A percentile compares a stretch with the other conserved stretches of the same genome.
Evolutionary conservation across 2,888 invertebrate species (phyloP).

Genomic region (Strigamia maritima): DNA sequence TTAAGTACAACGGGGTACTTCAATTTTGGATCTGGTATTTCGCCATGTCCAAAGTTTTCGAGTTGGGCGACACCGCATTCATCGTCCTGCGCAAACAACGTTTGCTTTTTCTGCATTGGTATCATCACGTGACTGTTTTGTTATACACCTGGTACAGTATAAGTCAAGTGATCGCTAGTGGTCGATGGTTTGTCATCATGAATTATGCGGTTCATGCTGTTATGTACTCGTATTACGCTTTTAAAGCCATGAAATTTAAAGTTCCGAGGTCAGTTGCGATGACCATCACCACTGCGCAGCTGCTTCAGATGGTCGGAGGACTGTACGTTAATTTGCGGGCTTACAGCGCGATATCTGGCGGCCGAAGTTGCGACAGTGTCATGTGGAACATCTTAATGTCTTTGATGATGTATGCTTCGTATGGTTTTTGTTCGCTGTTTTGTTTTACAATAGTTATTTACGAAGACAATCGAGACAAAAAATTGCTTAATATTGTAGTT

Average conservation of each 20-base stretch:
- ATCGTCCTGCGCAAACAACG: slow-evolving; percentile 49
- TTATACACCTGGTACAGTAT: slow-evolving; percentile 48
- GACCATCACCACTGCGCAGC: slow-evolving; percentile 52
- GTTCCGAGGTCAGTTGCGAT: slow-evolving; percentile 50
- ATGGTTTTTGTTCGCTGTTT: no score
- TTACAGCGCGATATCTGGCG: no score
- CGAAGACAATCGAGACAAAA: no score
- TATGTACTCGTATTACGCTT: slow-evolving; percentile 46
- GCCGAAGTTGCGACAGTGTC: no score
- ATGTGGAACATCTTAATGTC: no score
- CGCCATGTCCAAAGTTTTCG: slow-evolving; percentile 55
- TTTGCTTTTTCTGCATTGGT: slow-evolving; percentile 49
- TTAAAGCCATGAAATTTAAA: slow-evolving; percentile 41
- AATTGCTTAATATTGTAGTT: no score
- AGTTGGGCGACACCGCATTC: slow-evolving; percentile 53
- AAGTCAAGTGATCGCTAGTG: slow-evolving; percentile 42
- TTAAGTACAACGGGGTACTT: no score
- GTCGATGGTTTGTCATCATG: slow-evolving; percentile 45
- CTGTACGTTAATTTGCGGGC: slow-evolving; percentile 86
- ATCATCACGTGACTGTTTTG: slow-evolving; percentile 51
- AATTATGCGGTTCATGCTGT: slow-evolving; percentile 46
- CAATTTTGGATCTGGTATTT: slow-evolving; percentile 57
- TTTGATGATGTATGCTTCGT: no score
- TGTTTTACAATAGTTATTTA: no score
- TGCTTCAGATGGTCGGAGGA: slow-evolving; percentile 54